These are phyloP conservation scores for Elegia similella DNA, from an alignment of 2,888 invertebrate species.

Conservation along the genomic window DNA sequence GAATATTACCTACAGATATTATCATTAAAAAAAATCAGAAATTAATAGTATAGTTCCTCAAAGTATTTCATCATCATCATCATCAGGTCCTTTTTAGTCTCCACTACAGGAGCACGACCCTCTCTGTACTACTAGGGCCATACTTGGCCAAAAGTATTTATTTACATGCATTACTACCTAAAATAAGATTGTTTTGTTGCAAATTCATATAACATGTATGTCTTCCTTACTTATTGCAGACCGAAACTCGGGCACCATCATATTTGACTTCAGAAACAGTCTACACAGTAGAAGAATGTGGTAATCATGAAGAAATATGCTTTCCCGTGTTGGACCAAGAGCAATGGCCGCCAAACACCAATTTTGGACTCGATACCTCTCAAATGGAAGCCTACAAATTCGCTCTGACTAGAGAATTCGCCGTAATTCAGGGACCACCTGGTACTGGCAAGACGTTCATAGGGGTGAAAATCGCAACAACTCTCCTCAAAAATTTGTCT, in stretches of 20 bases:
- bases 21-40: too few relatives aligned
- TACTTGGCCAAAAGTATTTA: too few relatives aligned
- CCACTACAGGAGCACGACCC: too few relatives aligned
- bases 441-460: constrained; percentile 94
- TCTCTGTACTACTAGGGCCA: too few relatives aligned
- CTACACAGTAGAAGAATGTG: constrained; percentile 43
- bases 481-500: constrained; percentile 83
- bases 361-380: constrained; percentile 82
- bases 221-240: constrained; percentile 39
- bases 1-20: too few relatives aligned
- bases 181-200: too few relatives aligned
- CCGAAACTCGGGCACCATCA: constrained; percentile 48
- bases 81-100: too few relatives aligned
- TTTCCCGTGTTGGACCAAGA: constrained; percentile 55
- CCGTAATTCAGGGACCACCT: constrained; percentile 92
- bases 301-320: constrained; percentile 45
- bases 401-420: constrained; percentile 87
- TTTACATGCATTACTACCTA: too few relatives aligned
- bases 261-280: constrained; percentile 63
- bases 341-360: constrained; percentile 69
- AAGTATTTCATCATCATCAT: too few relatives aligned
- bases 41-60: too few relatives aligned
- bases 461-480: constrained; percentile 87
- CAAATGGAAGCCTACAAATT: constrained; percentile 85
- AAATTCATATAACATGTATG: too few relatives aligned